Evolutionary conservation across 2,797 vertebrate species (phyloP), one percentile per base, ranked within the genome.

Genomic region (Huso huso): DNA sequence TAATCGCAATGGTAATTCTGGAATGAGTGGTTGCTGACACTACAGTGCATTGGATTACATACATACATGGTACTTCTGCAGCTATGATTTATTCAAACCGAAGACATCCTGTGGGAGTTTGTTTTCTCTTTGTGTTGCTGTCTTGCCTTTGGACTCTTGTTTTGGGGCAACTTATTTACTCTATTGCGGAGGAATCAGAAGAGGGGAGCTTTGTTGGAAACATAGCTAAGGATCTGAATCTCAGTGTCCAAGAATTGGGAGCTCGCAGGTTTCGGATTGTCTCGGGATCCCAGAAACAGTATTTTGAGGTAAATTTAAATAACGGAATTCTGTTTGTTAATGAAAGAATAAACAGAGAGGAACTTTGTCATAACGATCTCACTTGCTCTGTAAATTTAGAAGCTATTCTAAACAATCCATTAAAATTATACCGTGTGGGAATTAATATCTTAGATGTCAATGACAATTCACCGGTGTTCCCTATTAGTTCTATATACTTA

Each of bases 261-360:
- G 10, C 76, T 0, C 83, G 83, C 10, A 68, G 64, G 71, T 85
- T 89, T 75, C 81, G 83, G 53, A 81, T 88, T 37, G 81, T 82
- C 4, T 66, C 74, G 1, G 83, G 82, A 64, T 53, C 82, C 12
- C 82, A 77, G 2, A 76, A 53, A 23, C 82, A 76, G 52, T 82
- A 87, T 78, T 84, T 89, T 49, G 79, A 84, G 49, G 75, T 87
- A 51, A 85, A 87, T 75, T 64, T 80, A 11, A 80, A 85, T 59
- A 84, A 80, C 1, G 84, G 87, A 0, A 51, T 52, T 49, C 70
- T 89, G 5, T 83, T 68, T 52, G 79, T 87, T 0, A 78, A 67
- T 37, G 83, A 85, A 6, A 78, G 69, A 63, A 85, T 90, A 51
- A 83, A 89, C 62, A 76, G 86, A 1, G 88, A 89, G 63, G 74